Evolutionary conservation across 2,888 invertebrate species (phyloP), one percentile per base, ranked within the genome.

Genomic region (Leucophenga maculata): DNA sequence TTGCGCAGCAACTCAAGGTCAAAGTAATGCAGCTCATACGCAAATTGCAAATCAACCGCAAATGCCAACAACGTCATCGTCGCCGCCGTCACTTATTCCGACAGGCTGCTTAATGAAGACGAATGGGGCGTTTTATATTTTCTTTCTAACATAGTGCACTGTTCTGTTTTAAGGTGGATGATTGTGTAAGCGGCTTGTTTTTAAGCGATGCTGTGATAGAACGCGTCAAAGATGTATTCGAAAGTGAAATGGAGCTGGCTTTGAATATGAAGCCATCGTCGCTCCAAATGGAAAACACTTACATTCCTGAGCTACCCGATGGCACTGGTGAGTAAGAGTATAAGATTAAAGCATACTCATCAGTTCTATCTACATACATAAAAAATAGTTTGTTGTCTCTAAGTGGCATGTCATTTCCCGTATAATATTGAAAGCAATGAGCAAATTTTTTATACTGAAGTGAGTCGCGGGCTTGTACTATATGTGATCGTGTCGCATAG

Each of bases 201-300:
- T 69, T 91, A 16, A 86, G 87, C 9, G 88, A 88, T n/a, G 87
- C 88, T 6, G 88, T 88, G 14, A 89, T 78, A 3, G 85, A 88
- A 69, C 89, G 89, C 70, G 91, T 93, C 68, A 89, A 88, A 57
- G 89, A 89, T 16, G 91, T 92, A 55, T 94, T 94, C 85, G 86
- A 89, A 72, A 87, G 89, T 4, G 93, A 94, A 89, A 89, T 94
- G 88, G 90, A 91, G 77, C 87, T 90, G 18, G 93, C 94, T 0
- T 90, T 94, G 57, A 89, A 90, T 39, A 90, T 91, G 81, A 87
- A 90, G 77, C 90, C 92, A 9, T 94, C 94, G 65, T 93, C 92
- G 32, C 87, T 94, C 73, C 93, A 93, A 87, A 94, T 94, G 94
- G 93, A 93, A 84, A 94, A 94, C 87, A 94, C 94, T 0, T 94